phyloP scores from a whole-genome alignment of 92 coral and sea anemone species.

The Meandrina meandrites region DNA sequence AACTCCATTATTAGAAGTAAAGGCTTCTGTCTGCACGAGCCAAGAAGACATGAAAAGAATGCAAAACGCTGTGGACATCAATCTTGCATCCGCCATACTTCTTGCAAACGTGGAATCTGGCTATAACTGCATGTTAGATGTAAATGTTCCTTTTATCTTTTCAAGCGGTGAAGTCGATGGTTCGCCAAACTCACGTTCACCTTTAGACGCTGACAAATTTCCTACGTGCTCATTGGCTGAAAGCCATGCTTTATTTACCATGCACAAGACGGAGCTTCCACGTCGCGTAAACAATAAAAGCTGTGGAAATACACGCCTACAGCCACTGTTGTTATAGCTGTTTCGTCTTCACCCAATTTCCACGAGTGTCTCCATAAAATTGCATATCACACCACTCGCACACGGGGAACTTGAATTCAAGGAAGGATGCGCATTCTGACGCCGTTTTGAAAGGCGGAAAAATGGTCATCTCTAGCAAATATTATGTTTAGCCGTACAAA shows the following conservation, averaged over 20 bases:
- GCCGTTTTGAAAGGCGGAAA: too few relatives aligned
- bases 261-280: not conserved
- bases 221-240: not conserved
- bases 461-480: too few relatives aligned
- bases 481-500: too few relatives aligned
- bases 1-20: not conserved
- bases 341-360: not conserved
- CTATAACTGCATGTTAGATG: too few relatives aligned
- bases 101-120: not conserved
- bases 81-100: not conserved
- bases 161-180: not conserved
- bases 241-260: not conserved
- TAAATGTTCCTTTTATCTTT: not conserved
- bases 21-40: slow-evolving; percentile 16
- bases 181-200: not conserved
- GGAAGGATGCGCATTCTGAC: too few relatives aligned
- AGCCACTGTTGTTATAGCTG: not conserved
- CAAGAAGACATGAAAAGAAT: not conserved
- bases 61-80: not conserved
- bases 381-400: not conserved
- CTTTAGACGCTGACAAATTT: not conserved
- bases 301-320: not conserved
- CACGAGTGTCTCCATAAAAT: not conserved
- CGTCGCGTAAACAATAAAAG: not conserved
- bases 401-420: too few relatives aligned